Evolutionary conservation across 1,140 invertebrate genomes (phyloP), one percentile per base, ranked within the genome.

Genomic region (Tribolium madens): DNA sequence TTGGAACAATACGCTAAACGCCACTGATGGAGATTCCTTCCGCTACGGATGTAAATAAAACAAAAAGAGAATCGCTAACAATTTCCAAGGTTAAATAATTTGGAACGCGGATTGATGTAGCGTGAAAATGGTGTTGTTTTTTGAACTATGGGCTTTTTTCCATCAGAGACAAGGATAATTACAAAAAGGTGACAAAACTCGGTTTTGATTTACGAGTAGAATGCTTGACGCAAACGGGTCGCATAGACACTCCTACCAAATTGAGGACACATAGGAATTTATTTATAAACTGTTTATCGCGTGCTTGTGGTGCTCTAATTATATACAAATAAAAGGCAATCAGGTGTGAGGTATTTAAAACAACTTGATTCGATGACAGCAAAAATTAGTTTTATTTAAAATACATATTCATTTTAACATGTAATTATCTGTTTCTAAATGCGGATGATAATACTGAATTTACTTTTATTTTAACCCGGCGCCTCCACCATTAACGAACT

Each of bases 21-120:
- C 17, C 69, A 71, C 18, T 71, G 42, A 71, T 71, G 69, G 42
- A 47, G 42, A 71, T 71, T 64, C 21, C 57, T 64, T 33, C 57
- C 57, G 26, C 26, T 33, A 14, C 26, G 26, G 26, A 64, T 33
- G 26, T 64, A 64, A 64, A 64, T 64, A 64, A 64, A 64, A 64
- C 26, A 64, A 33, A 64, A 26, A 14, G 57, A 64, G 26, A 57
- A 57, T 17, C 52, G 52, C 52, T 57, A 18, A 57, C 52, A 57
- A 57, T 57, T 50, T 17, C 52, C 52, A 17, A 18, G 52, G 13
- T 57, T 57, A 26, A 57, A 57, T 17, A 57, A 57, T 21, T 57
- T 10, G 17, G 3, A 17, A 18, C 52, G 1, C n/a, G 52, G 52
- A 57, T 57, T 57, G 52, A 17, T 18, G 15, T 26, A 57, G 10